phyloP scores from a whole-genome alignment of 2,888 invertebrate genomes.

The Melanargia galathea region DNA sequence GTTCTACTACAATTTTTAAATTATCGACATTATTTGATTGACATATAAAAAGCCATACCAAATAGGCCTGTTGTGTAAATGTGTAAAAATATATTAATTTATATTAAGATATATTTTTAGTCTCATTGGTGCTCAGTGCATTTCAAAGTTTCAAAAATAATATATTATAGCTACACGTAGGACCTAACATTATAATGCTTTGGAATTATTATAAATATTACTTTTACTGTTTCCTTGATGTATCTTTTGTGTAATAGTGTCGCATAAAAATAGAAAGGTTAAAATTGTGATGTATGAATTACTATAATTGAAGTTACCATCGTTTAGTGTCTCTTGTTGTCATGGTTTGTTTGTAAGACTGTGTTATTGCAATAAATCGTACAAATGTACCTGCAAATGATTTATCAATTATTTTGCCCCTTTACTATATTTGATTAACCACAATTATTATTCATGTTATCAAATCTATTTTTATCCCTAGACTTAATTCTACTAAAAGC shows the following conservation, averaged over 20 bases:
- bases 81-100: slow-evolving; percentile 69
- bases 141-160: slow-evolving; percentile 48
- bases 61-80: slow-evolving; percentile 59
- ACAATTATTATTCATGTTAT: too few species aligned
- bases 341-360: slow-evolving; percentile 76
- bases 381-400: slow-evolving; percentile 55
- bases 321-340: slow-evolving; percentile 67
- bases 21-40: slow-evolving; percentile 23
- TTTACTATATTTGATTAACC: too few species aligned
- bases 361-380: slow-evolving; percentile 79
- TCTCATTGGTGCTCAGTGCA: slow-evolving; percentile 67
- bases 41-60: slow-evolving; percentile 32
- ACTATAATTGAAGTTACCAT: slow-evolving; percentile 72
- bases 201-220: slow-evolving; percentile 3
- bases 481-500: too few species aligned
- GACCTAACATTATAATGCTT: slow-evolving; percentile 18
- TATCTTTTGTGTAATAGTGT: slow-evolving; percentile 26
- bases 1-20: slow-evolving; percentile 14
- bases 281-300: slow-evolving; percentile 57
- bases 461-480: too few species aligned
- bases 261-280: slow-evolving; percentile 17
- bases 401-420: slow-evolving; percentile 1
- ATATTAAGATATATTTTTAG: slow-evolving; percentile 62
- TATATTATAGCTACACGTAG: slow-evolving; percentile 18
- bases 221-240: slow-evolving; percentile 16